Evolutionary conservation across 2,113 vertebrate genomes (phyloP).

Genomic region (Murina feae): DNA sequence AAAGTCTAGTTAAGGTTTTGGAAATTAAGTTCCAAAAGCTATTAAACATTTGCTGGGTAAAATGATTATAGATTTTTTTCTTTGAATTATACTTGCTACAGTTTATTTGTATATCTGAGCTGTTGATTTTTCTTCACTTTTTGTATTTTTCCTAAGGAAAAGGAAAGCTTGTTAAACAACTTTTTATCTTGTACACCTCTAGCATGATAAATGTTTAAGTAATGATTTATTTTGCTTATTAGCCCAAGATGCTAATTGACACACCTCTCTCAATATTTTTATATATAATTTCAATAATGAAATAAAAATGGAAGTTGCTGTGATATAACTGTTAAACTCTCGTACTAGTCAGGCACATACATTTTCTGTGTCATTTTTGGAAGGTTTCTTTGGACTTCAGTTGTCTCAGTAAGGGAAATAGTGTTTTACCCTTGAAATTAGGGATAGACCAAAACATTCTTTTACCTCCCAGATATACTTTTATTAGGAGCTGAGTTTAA

Average conservation of each 20-base stretch:
- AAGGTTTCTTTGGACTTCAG: not conserved
- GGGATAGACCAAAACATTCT: not conserved
- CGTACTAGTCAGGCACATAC: not conserved
- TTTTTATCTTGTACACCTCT: not conserved
- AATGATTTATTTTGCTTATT: not conserved
- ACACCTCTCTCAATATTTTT: not conserved
- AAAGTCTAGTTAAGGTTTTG: not conserved
- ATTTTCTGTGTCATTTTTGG: not conserved
- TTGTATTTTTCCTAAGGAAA: not conserved
- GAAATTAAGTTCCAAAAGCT: not conserved
- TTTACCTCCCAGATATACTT: not conserved
- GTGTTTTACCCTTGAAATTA: slow-evolving; percentile 20
- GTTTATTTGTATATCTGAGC: slow-evolving; percentile 1
- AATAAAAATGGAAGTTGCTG: not conserved
- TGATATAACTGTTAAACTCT: not conserved
- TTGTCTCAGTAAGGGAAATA: not conserved
- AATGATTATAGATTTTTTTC: not conserved
- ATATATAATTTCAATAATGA: not conserved
- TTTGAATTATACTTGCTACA: not conserved
- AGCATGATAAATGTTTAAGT: not conserved
- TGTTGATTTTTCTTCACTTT: not conserved
- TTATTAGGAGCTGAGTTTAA: slow-evolving; percentile 6
- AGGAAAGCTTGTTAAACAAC: not conserved
- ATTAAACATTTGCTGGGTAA: not conserved
- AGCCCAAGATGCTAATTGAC: not conserved